These are phyloP conservation scores for Tenthredo mesomela DNA, from an alignment of 2,888 invertebrate species.

Conservation along the genomic window DNA sequence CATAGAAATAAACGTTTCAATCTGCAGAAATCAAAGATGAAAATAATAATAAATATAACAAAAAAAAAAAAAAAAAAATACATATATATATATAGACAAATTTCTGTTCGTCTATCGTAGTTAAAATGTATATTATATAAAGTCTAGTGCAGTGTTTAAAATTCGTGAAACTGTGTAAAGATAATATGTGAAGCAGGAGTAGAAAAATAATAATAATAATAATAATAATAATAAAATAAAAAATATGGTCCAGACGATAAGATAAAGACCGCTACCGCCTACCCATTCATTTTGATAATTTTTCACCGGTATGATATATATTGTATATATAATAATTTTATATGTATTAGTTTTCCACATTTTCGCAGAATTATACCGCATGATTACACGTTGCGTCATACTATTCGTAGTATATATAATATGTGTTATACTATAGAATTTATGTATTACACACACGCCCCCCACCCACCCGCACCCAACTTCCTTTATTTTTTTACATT, in stretches of 20 bases:
- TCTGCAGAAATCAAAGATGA: not conserved
- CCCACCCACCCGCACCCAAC: not conserved
- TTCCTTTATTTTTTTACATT: not conserved
- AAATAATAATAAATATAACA: not conserved
- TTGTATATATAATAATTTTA: not conserved
- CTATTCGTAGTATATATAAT: not conserved
- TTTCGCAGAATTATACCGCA: not conserved
- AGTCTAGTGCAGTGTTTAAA: not conserved
- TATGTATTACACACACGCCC: not conserved
- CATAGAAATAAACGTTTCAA: too few species aligned
- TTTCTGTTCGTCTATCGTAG: not conserved
- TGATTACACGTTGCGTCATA: not conserved
- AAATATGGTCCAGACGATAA: constrained; percentile 17
- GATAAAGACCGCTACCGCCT: constrained; percentile 24
- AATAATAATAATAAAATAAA: too few species aligned
- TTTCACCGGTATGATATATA: not conserved
- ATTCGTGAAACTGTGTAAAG: not conserved
- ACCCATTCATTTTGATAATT: constrained; percentile 17
- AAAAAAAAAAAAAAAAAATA: too few species aligned
- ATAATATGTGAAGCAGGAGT: not conserved
- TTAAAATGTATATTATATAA: too few species aligned
- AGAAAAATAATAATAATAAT: not conserved
- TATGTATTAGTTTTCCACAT: constrained; percentile 27
- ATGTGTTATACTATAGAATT: not conserved
- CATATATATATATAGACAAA: too few species aligned